Evolutionary conservation across 2,888 invertebrate species (phyloP).

Genomic region (Metalampra italica): DNA sequence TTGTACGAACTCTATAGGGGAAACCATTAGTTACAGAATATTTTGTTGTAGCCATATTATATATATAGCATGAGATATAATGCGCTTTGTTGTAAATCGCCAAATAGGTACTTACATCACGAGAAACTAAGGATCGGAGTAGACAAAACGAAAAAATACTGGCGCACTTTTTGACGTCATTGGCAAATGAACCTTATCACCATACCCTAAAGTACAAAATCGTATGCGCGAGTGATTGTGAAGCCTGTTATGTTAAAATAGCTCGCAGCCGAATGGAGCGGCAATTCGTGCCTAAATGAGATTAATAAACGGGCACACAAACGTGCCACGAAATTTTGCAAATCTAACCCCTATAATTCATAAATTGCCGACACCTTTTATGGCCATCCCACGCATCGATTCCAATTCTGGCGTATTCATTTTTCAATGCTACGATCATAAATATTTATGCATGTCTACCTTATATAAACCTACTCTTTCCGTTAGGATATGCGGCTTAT

Average conservation of each 20-base stretch:
- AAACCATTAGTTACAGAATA: background rate
- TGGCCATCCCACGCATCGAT: background rate
- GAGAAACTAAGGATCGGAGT: background rate
- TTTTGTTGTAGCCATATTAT: background rate
- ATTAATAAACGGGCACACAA: constrained; percentile 41
- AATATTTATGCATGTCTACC: too few species aligned
- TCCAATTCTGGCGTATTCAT: background rate
- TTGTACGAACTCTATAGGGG: too few species aligned
- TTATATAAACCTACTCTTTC: too few species aligned
- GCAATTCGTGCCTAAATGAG: constrained; percentile 47
- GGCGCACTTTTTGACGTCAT: too few species aligned
- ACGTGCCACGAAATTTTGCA: background rate
- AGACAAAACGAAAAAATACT: too few species aligned
- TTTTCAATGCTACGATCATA: background rate
- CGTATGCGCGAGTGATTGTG: too few species aligned
- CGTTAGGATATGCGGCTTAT: too few species aligned
- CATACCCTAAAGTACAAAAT: too few species aligned
- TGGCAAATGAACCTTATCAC: too few species aligned
- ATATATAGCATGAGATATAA: background rate
- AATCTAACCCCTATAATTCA: constrained; percentile 3
- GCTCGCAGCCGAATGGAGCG: constrained; percentile 36
- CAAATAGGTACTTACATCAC: background rate
- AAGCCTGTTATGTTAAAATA: too few species aligned
- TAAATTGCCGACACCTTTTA: background rate
- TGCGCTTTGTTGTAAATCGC: background rate